Base-by-base conservation (phyloP, 2,797 vertebrate species). In the Etheostoma perlongum region DNA sequence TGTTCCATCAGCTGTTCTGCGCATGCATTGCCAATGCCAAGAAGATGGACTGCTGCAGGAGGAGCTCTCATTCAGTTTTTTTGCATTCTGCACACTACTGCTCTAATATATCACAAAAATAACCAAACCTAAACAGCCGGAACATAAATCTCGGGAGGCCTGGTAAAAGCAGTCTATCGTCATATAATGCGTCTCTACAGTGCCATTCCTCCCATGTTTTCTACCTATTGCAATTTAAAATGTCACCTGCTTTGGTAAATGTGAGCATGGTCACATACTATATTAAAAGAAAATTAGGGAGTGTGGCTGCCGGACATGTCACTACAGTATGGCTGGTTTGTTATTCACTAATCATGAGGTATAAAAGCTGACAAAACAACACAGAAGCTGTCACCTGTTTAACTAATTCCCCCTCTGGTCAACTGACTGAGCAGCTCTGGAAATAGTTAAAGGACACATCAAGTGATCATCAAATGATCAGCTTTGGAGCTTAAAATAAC, bases 251-350 rank as follows among this genome's bases (percentile, higher is more conserved):
- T 18, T 11, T 18, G 16, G 6, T 60, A 47, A 42, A 54, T 10
- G 36, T 80, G 74, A 12, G n/a, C 13, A 21, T 0, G 2, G 6
- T 59, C 78, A 86, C 27, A 4, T 67, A 67, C 47, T 15, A 21
- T n/a, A 27, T 8, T 15, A 44, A 7, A 8, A 15, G 1, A 21
- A 58, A 5, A 23, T 3, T 5, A 49, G 68, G 84, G 64, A 62
- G 52, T 82, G 72, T 27, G 0, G 1, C n/a, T 40, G 36, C 10
- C 36, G 10, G 36, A 30, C 1, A n/a, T 47, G 61, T 75, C 53
- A 25, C 25, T 36, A 27, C 13, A 19, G n/a, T 0, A 16, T 0
- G 0, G 0, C 16, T 63, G 14, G 2, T 16, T 69, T 14, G 2
- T n/a, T 18, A 7, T 40, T 65, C 5, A 71, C 40, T 63, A 52